Conservation (phyloP, 2,888 invertebrate species). For the Zygaena filipendulae region DNA sequence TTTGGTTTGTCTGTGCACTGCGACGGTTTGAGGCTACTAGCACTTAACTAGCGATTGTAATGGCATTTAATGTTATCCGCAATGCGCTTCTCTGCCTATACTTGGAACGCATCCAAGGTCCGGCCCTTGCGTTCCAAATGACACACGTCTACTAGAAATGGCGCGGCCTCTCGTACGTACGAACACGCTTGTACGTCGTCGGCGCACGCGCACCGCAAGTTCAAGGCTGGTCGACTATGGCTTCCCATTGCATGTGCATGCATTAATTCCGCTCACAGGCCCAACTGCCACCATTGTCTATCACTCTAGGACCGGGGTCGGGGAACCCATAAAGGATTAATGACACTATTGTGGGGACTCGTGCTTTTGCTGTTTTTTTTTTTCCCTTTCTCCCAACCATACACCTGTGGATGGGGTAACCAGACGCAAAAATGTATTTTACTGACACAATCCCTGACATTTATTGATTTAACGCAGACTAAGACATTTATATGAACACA, state of each 20-base stretch:
- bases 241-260: constrained; percentile 59
- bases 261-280: constrained; percentile 62
- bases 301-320: constrained; percentile 47
- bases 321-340: constrained; percentile 60
- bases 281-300: constrained; percentile 63
- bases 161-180: constrained; percentile 49
- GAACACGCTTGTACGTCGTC: constrained; percentile 24
- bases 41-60: no score
- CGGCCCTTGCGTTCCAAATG: no score
- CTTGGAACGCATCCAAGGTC: no score
- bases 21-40: no score
- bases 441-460: no score
- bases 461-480: no score
- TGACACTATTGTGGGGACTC: constrained; percentile 52
- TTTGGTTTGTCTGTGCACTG: no score
- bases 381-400: constrained; percentile 17
- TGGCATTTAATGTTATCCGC: no score
- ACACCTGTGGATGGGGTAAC: not conserved
- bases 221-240: constrained; percentile 61
- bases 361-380: constrained; percentile 38
- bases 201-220: constrained; percentile 39
- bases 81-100: no score
- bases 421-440: no score
- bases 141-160: constrained; percentile 50
- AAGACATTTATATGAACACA: no score